Evolutionary conservation across 92 coral and sea anemone genomes (phyloP).

Genomic region (Virgularia gustaviana): DNA sequence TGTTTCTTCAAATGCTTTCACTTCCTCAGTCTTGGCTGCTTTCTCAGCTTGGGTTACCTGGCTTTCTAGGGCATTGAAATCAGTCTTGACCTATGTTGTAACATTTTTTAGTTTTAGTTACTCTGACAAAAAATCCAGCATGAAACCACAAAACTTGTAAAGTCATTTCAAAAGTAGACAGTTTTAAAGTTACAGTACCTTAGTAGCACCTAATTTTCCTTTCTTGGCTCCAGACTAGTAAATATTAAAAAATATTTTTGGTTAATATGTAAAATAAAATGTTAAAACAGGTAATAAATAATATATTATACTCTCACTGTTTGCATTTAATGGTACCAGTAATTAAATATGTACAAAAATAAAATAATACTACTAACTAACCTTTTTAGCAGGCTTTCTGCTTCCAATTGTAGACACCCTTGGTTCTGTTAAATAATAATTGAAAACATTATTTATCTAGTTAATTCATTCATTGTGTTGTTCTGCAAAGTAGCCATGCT

Average conservation of each 20-base stretch:
- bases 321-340: not conserved
- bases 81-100: conserved; percentile 70
- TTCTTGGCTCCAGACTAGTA: conserved; percentile 89
- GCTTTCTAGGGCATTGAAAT: conserved; percentile 81
- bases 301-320: no score
- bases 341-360: not conserved
- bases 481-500: no score
- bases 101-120: not conserved
- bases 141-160: not conserved
- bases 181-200: conserved; percentile 49
- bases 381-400: conserved; percentile 88
- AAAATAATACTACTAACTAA: conserved; percentile 27
- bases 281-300: not conserved
- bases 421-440: conserved; percentile 67
- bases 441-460: not conserved
- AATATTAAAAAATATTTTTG: conserved; percentile 13
- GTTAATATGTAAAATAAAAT: not conserved
- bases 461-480: no score
- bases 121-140: not conserved
- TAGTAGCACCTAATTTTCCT: conserved; percentile 93
- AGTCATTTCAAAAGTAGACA: not conserved
- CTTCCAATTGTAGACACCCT: conserved; percentile 91
- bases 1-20: conserved; percentile 59
- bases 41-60: conserved; percentile 79
- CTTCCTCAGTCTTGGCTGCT: conserved; percentile 60